phyloP scores from a whole-genome alignment of 2,797 vertebrate genomes.

The Sebastes elongatus region DNA sequence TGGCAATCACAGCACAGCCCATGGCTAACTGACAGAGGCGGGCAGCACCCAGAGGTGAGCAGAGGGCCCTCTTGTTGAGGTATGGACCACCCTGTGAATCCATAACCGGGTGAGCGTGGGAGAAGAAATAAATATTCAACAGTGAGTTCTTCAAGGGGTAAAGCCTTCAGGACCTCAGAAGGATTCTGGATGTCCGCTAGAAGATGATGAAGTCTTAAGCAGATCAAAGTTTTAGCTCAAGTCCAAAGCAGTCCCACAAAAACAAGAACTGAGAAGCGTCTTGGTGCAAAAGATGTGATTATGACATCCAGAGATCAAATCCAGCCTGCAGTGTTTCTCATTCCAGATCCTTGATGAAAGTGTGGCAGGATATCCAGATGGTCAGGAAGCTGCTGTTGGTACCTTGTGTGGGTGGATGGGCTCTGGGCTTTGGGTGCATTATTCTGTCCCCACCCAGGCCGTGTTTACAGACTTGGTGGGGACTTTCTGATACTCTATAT shows the following conservation, averaged over 20 bases:
- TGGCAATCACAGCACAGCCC: conserved; percentile 89
- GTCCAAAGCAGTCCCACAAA: not conserved
- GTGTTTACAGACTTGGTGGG: not conserved
- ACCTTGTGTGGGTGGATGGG: not conserved
- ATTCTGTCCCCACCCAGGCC: not conserved
- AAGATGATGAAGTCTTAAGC: not conserved
- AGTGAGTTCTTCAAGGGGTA: not conserved
- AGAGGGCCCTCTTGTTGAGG: conserved; percentile 86
- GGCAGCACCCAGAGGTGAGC: conserved; percentile 87
- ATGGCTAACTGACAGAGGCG: conserved; percentile 87
- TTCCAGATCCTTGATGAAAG: not conserved
- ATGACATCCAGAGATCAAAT: not conserved
- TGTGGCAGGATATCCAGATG: not conserved
- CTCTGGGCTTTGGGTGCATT: not conserved
- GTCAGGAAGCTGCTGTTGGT: not conserved
- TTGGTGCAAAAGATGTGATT: not conserved
- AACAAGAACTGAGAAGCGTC: not conserved
- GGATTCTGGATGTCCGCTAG: not conserved
- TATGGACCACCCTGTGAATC: conserved; percentile 82
- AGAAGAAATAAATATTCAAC: not conserved
- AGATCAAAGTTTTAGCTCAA: not conserved
- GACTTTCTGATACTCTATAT: conserved; percentile 44
- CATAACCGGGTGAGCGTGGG: conserved; percentile 62
- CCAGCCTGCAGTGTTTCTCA: not conserved
- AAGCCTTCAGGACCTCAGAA: not conserved